phyloP scores from a whole-genome alignment of 2,888 invertebrate genomes.

The Emmelina monodactyla region DNA sequence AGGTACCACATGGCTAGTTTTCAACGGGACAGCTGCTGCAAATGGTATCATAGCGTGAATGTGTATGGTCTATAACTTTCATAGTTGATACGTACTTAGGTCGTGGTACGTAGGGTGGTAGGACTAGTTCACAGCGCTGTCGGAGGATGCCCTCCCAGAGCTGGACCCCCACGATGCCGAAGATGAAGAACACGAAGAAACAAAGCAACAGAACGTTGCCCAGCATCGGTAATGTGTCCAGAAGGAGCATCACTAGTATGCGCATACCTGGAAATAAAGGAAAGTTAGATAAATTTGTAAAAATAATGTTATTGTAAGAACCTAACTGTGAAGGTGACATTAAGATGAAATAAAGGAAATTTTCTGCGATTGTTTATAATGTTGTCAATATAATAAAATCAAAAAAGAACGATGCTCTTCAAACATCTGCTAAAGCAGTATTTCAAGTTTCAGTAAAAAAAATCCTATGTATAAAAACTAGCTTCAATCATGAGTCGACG shows the following conservation, averaged over 20 bases:
- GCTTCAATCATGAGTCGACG: no score
- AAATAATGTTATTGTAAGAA: no score
- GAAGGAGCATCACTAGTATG: constrained; percentile 95
- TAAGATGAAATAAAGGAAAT: no score
- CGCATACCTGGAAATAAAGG: constrained; percentile 87
- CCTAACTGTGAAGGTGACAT: no score
- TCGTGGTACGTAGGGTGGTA: constrained; percentile 73
- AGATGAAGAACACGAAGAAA: constrained; percentile 99
- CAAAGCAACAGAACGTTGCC: constrained; percentile 98
- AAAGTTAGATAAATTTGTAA: no score
- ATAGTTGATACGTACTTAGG: constrained; percentile 73
- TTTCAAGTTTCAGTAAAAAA: no score
- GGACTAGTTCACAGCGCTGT: constrained; percentile 88
- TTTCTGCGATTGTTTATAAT: no score
- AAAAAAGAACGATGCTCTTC: no score
- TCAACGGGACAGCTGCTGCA: not conserved
- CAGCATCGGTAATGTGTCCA: constrained; percentile 99
- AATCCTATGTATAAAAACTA: no score
- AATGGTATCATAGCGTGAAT: not conserved
- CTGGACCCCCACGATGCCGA: constrained; percentile 99
- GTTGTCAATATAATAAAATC: no score
- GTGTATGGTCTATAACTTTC: not conserved
- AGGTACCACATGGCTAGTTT: not conserved
- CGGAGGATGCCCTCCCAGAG: constrained; percentile 98
- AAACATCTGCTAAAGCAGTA: no score